phyloP scores from a whole-genome alignment of 2,888 invertebrate species.

The Oxystoma pomonae region DNA sequence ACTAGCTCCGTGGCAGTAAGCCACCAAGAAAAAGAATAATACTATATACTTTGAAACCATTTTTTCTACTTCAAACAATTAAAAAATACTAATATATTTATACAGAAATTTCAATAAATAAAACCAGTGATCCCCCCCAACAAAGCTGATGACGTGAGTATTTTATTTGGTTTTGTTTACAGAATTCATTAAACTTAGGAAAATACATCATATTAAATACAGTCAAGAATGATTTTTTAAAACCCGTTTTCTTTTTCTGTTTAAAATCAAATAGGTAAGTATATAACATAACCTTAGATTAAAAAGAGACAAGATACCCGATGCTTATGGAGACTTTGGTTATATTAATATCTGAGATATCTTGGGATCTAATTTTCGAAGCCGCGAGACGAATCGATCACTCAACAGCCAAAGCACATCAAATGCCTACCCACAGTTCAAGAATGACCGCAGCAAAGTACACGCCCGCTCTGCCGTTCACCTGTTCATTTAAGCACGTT shows the following conservation, averaged over 20 bases:
- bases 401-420: no score
- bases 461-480: no score
- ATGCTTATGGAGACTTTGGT: no score
- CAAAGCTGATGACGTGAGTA: no score
- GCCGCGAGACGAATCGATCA: no score
- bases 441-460: no score
- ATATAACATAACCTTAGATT: no score
- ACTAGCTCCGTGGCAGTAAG: constrained; percentile 4
- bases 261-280: not conserved
- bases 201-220: constrained; percentile 6
- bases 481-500: no score
- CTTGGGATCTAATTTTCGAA: no score
- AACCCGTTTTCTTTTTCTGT: not conserved
- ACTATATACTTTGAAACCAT: constrained; percentile 14
- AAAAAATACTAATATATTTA: constrained; percentile 9
- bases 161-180: constrained; percentile 10
- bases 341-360: no score
- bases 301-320: no score
- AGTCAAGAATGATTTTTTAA: not conserved
- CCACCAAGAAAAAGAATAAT: constrained; percentile 9
- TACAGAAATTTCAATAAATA: constrained; percentile 15
- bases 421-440: no score
- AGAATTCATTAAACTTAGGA: constrained; percentile 16
- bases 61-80: not conserved
- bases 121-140: constrained; percentile 6